phyloP scores from a whole-genome alignment of 37 sponge, comb jelly and placozoan species.

The Haliclona indistincta region DNA sequence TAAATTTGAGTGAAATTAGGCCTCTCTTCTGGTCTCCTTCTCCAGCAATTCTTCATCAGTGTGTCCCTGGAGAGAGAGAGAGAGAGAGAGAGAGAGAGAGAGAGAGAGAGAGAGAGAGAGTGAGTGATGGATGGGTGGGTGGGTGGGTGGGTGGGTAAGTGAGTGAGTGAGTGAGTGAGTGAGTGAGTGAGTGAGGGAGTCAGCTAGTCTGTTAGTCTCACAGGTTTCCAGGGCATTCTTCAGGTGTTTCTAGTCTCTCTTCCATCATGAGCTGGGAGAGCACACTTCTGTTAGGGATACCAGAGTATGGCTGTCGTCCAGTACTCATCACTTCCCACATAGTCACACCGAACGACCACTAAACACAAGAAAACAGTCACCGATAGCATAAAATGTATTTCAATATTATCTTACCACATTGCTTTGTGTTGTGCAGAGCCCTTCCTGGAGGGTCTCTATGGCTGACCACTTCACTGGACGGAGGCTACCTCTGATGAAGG shows the following conservation, averaged over 20 bases:
- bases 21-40: slow-evolving; percentile 13
- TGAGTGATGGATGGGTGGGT: too few species aligned
- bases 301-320: slow-evolving; percentile 60
- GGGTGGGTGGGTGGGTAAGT: too few species aligned
- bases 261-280: slow-evolving; percentile 63
- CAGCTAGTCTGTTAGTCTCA: too few species aligned
- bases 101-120: too few species aligned
- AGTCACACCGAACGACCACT: slow-evolving; percentile 82
- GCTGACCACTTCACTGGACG: slow-evolving; percentile 83
- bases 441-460: slow-evolving; percentile 73
- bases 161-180: too few species aligned
- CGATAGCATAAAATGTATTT: too few species aligned
- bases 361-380: too few species aligned
- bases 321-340: slow-evolving; percentile 65
- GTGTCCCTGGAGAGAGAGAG: too few species aligned
- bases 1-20: slow-evolving; percentile 45
- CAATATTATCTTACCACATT: slow-evolving; percentile 90
- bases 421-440: slow-evolving; percentile 59
- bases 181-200: too few species aligned
- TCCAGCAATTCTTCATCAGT: slow-evolving; percentile 58
- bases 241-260: slow-evolving; percentile 39
- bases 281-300: slow-evolving; percentile 50
- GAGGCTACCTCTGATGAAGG: slow-evolving; percentile 39
- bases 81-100: too few species aligned
- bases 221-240: slow-evolving; percentile 52